A percentile compares a stretch with the other conserved stretches of the same genome.
Conservation (phyloP, 2,113 vertebrate genomes). For the Echinops telfairi region DNA sequence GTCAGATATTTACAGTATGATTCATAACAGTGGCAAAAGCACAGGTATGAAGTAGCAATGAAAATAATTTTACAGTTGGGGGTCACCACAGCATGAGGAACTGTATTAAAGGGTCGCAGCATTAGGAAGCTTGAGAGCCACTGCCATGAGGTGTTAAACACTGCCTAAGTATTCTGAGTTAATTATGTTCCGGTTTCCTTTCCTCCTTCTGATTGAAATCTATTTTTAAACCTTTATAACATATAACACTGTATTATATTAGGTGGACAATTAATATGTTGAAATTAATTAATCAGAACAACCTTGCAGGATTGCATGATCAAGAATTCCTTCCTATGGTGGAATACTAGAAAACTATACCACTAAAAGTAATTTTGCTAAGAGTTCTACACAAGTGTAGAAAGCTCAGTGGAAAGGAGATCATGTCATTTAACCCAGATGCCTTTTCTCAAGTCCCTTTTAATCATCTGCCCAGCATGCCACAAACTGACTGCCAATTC, state of each 20-base stretch:
- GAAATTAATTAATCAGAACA: not conserved
- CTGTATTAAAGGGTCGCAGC: too few relatives aligned
- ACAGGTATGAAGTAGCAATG: too few relatives aligned
- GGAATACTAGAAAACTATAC: not conserved
- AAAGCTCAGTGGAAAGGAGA: not conserved
- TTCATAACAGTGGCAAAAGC: too few relatives aligned
- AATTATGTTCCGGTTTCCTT: not conserved
- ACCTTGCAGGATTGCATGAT: not conserved
- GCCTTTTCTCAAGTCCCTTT: constrained; percentile 10
- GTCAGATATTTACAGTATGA: too few relatives aligned
- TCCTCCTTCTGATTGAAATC: not conserved
- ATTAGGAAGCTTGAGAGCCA: too few relatives aligned
- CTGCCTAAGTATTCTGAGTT: not conserved
- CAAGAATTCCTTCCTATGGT: not conserved
- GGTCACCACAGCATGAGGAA: too few relatives aligned
- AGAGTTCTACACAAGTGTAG: not conserved
- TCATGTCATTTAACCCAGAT: constrained; percentile 46
- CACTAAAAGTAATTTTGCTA: not conserved
- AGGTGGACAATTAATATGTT: not conserved
- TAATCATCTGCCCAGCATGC: not conserved
- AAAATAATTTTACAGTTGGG: too few relatives aligned
- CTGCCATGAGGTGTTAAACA: not conserved
- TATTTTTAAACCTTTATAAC: not conserved
- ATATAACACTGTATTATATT: not conserved
- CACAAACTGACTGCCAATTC: constrained; percentile 19